Evolutionary conservation across 2,797 vertebrate species (phyloP).

Genomic region (Cichlasoma orientale): DNA sequence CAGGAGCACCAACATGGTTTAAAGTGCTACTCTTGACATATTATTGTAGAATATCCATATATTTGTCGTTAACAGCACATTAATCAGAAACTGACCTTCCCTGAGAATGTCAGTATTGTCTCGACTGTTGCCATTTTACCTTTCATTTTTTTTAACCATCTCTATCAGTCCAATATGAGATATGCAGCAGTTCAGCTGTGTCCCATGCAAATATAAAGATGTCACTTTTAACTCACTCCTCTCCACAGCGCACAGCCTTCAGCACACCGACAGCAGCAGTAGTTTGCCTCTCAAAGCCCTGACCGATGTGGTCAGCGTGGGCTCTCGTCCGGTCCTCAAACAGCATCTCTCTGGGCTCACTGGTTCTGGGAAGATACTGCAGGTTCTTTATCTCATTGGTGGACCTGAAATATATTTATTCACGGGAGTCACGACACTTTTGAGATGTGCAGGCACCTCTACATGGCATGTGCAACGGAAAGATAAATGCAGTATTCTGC

Average conservation of each 20-base stretch:
- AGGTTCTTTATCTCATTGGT: conserved; percentile 99
- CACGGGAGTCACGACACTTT: not conserved
- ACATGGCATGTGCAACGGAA: not conserved
- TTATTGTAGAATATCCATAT: not conserved
- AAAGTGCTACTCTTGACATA: not conserved
- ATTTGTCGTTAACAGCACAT: not conserved
- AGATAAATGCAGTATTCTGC: not conserved
- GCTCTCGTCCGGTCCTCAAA: conserved; percentile 98
- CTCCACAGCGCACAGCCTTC: conserved; percentile 96
- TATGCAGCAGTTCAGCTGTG: not conserved
- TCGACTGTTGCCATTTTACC: not conserved
- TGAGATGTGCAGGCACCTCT: not conserved
- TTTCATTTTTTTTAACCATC: not conserved
- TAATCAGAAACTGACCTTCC: not conserved
- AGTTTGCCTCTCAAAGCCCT: conserved; percentile 96
- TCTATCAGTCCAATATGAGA: not conserved
- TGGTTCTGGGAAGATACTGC: conserved; percentile 98
- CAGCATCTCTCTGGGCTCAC: conserved; percentile 97
- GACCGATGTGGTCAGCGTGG: conserved; percentile 98
- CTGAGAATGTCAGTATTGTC: not conserved
- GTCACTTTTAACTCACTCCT: conserved; percentile 81
- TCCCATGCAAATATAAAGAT: not conserved
- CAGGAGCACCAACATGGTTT: not conserved
- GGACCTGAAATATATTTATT: conserved; percentile 82
- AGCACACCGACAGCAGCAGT: conserved; percentile 97